A percentile compares a stretch with the other conserved stretches of the same genome.
These are phyloP conservation scores for Hippocampus guttulatus DNA, from an alignment of 2,113 vertebrate species.

Conservation along the genomic window DNA sequence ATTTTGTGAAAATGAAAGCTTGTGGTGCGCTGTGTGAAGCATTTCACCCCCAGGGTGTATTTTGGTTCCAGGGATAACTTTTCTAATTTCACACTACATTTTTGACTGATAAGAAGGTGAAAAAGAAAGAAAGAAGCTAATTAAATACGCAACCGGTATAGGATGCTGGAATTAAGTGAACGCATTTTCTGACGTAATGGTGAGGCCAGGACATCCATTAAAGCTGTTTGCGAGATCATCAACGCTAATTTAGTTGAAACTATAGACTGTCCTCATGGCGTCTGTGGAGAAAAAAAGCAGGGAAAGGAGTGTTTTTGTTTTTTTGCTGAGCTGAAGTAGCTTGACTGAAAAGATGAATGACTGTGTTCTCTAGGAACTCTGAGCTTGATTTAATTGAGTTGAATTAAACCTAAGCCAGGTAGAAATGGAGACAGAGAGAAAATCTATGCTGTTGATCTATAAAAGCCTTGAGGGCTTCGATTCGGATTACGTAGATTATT, in stretches of 20 bases:
- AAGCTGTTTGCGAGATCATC: background rate
- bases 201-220: slow-evolving; percentile 33
- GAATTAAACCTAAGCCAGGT: slow-evolving; percentile 75
- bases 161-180: slow-evolving; percentile 22
- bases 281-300: slow-evolving; percentile 53
- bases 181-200: slow-evolving; percentile 49
- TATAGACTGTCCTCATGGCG: slow-evolving; percentile 57
- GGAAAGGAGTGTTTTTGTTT: slow-evolving; percentile 28
- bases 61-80: slow-evolving; percentile 27
- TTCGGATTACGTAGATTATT: slow-evolving; percentile 74
- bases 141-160: slow-evolving; percentile 5
- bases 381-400: slow-evolving; percentile 74
- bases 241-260: slow-evolving; percentile 26
- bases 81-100: slow-evolving; percentile 22
- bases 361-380: slow-evolving; percentile 62
- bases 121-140: background rate
- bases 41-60: slow-evolving; percentile 48
- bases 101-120: slow-evolving; percentile 42
- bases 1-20: slow-evolving; percentile 61
- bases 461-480: slow-evolving; percentile 76
- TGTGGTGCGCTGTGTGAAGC: slow-evolving; percentile 51
- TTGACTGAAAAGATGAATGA: slow-evolving; percentile 65
- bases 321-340: slow-evolving; percentile 52
- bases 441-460: slow-evolving; percentile 73
- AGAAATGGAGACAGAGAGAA: slow-evolving; percentile 68